These are phyloP conservation scores for Hedya salicella DNA, from an alignment of 2,888 invertebrate species.

Conservation along the genomic window DNA sequence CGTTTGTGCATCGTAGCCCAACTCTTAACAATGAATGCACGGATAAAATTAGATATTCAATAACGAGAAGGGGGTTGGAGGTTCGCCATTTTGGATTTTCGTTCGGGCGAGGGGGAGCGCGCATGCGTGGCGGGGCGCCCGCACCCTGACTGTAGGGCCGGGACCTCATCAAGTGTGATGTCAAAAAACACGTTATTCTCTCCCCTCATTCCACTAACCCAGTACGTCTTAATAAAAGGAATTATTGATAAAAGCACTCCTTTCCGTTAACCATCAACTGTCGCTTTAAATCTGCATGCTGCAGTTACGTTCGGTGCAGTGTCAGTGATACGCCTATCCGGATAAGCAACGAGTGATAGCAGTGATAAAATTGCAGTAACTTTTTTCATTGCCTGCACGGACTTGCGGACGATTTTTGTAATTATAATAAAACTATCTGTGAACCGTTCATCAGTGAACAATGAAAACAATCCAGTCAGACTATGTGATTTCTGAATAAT, in stretches of 20 bases:
- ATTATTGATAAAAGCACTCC: slow-evolving; percentile 67
- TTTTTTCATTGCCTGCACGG: slow-evolving; percentile 12
- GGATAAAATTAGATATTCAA: slow-evolving; percentile 84
- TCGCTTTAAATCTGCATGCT: slow-evolving; percentile 31
- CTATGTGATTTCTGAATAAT: slow-evolving; percentile 22
- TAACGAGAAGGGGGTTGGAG: slow-evolving; percentile 79
- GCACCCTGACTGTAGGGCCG: slow-evolving; percentile 78
- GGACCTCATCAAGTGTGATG: slow-evolving; percentile 77
- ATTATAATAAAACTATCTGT: neutral
- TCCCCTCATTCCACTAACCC: slow-evolving; percentile 82
- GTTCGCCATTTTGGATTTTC: slow-evolving; percentile 81
- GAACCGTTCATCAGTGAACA: neutral
- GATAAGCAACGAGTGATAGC: slow-evolving; percentile 27
- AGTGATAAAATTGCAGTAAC: slow-evolving; percentile 31
- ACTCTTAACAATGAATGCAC: slow-evolving; percentile 71
- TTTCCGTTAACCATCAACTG: slow-evolving; percentile 51
- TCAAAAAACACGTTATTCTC: slow-evolving; percentile 84
- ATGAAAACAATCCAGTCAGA: slow-evolving; percentile 34
- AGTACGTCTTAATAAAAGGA: slow-evolving; percentile 75
- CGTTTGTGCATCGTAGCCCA: slow-evolving; percentile 61
- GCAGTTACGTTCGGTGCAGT: slow-evolving; percentile 44
- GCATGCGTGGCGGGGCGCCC: slow-evolving; percentile 76
- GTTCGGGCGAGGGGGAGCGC: slow-evolving; percentile 73
- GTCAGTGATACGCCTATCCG: slow-evolving; percentile 39
- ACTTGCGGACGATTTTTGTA: neutral